phyloP scores from a whole-genome alignment of 2,888 invertebrate genomes.

The Nemurella pictetii region DNA sequence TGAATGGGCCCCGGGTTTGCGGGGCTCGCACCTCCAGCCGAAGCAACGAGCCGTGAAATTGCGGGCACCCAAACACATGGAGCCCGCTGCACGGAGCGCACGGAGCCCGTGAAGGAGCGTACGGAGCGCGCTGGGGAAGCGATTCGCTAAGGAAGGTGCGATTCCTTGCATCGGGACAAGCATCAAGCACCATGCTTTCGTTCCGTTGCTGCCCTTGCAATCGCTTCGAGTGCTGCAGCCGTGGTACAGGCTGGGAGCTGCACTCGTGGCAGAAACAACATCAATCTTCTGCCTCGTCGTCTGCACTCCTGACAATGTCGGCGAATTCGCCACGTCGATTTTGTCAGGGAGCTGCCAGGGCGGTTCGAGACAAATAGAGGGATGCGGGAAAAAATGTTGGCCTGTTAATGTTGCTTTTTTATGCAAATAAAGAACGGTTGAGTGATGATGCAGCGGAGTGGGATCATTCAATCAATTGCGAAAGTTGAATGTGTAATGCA shows the following conservation, averaged over 20 bases:
- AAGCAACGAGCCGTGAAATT: slow-evolving; percentile 21
- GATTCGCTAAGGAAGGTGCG: slow-evolving; percentile 26
- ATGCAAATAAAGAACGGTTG: not conserved
- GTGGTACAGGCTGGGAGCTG: not conserved
- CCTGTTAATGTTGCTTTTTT: not conserved
- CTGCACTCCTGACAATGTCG: not conserved
- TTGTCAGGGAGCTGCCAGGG: not conserved
- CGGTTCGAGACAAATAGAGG: not conserved
- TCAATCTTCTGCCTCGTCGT: not conserved
- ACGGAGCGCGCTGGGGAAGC: not conserved
- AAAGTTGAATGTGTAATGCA: too few relatives aligned
- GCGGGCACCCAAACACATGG: slow-evolving; percentile 3
- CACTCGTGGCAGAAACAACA: not conserved
- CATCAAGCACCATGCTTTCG: slow-evolving; percentile 1
- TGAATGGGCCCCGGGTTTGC: not conserved
- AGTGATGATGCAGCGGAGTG: not conserved
- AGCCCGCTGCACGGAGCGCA: not conserved
- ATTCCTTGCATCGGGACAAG: not conserved
- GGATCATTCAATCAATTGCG: not conserved
- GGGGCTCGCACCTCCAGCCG: slow-evolving; percentile 1
- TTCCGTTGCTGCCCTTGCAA: slow-evolving; percentile 27
- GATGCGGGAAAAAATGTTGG: not conserved
- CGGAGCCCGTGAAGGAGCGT: not conserved
- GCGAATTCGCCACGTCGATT: not conserved
- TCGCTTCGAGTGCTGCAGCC: not conserved